A percentile compares a stretch with the other conserved stretches of the same genome.
These are phyloP conservation scores for Patella ulyssiponensis DNA, from an alignment of 2,888 invertebrate genomes.

Conservation along the genomic window DNA sequence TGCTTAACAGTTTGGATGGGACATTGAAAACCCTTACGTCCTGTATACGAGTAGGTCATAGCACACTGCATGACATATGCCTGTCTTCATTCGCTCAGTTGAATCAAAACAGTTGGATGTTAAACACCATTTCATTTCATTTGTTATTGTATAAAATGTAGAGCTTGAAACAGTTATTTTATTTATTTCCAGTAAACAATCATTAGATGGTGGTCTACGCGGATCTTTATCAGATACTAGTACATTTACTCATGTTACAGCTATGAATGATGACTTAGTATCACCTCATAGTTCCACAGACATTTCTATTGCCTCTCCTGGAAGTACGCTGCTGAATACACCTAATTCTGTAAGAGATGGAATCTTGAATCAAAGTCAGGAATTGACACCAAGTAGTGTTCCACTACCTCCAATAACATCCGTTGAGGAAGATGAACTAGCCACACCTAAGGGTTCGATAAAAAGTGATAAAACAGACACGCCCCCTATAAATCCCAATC, in stretches of 20 bases:
- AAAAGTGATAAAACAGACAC: slow-evolving; percentile 34
- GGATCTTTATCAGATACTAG: slow-evolving; percentile 61
- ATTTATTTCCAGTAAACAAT: slow-evolving; percentile 27
- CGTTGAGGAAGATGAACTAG: slow-evolving; percentile 55
- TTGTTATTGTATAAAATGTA: too few relatives aligned
- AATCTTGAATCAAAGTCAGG: slow-evolving; percentile 26
- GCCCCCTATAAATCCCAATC: not conserved
- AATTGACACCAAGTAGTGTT: slow-evolving; percentile 56
- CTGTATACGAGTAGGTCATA: too few relatives aligned
- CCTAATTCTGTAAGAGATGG: not conserved
- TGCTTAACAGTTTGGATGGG: too few relatives aligned
- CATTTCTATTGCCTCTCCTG: slow-evolving; percentile 36
- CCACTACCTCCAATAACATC: slow-evolving; percentile 59
- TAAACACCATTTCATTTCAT: too few relatives aligned
- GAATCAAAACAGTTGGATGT: too few relatives aligned
- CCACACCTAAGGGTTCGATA: slow-evolving; percentile 43
- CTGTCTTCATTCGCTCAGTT: too few relatives aligned
- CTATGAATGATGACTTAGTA: slow-evolving; percentile 52
- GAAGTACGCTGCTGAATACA: not conserved
- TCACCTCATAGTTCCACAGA: slow-evolving; percentile 56
- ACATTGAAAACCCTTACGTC: too few relatives aligned
- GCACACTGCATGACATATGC: too few relatives aligned
- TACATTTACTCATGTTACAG: slow-evolving; percentile 66
- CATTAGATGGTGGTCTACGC: slow-evolving; percentile 27
- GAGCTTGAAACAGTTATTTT: too few relatives aligned